Evolutionary conservation across 2,888 invertebrate species (phyloP), one percentile per base, ranked within the genome.

Genomic region (Eurytoma adleriae): DNA sequence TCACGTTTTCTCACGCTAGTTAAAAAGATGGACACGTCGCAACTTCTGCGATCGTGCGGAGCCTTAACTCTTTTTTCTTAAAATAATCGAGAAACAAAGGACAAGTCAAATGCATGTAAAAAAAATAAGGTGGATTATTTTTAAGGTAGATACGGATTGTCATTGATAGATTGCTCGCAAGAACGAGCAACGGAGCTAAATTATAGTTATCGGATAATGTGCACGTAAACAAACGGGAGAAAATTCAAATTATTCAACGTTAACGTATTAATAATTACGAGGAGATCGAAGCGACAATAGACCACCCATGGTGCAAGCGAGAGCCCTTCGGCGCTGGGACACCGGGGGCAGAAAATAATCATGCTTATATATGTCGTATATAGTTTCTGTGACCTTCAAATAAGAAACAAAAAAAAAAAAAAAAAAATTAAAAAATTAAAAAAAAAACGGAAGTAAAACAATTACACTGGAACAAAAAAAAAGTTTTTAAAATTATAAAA

Each of bases 221-320:
- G 61, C 20, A 70, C n/a, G 27, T 16, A 72, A 57, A 72, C 27
- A 24, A 61, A 57, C 5, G 50, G 27, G 48, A 56, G n/a, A 14
- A 64, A 59, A 70, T 68, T 78, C n/a, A 77, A 71, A 70, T 71
- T 62, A 81, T 78, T 70, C 62, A 74, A 73, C 27, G 52, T 77
- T 27, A 72, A 64, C 54, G 10, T 71, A 61, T 71, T 66, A 56
- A 77, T 68, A 80, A 73, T 27, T 18, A 78, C 48, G 78, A 70
- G 74, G 78, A 78, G 78, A 81, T 81, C 61, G 24, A 73, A 82
- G 73, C 79, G 82, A 83, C 83, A 81, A 82, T 81, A 79, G 83
- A 76, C 86, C 84, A 86, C 87, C 88, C 88, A 89, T 87, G 88
- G 85, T 85, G 89, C 88, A 88, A 89, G 87, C 85, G 86, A 86